A percentile compares a stretch with the other conserved stretches of the same genome.
These are phyloP conservation scores for Phrynocephalus versicolor DNA, from an alignment of 2,113 vertebrate species.

Conservation along the genomic window DNA sequence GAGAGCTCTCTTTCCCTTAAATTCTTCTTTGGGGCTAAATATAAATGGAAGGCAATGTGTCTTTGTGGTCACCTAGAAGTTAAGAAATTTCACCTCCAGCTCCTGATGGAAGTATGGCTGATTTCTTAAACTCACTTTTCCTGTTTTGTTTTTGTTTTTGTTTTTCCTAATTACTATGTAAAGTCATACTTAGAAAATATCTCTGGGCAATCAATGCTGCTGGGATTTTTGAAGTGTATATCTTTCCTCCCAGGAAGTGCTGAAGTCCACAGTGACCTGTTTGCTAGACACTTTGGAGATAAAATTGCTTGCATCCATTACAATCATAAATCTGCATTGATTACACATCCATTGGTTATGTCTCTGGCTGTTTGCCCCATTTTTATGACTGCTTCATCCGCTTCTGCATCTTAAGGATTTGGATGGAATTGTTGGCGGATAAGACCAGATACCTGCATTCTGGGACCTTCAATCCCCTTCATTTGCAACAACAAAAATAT, in stretches of 20 bases:
- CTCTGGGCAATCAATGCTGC: not conserved
- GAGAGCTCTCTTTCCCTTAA: not conserved
- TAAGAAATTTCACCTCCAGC: not conserved
- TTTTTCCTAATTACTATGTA: not conserved
- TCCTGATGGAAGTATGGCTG: not conserved
- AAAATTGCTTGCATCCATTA: not conserved
- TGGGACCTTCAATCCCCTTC: not conserved
- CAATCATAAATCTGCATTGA: not conserved
- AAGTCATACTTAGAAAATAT: not conserved
- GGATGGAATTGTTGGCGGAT: not conserved
- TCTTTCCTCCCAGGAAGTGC: not conserved
- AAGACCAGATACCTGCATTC: too few relatives aligned
- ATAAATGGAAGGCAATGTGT: not conserved
- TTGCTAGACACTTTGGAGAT: not conserved
- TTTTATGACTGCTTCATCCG: not conserved
- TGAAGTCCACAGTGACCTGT: not conserved
- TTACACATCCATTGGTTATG: not conserved
- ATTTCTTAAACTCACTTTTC: not conserved
- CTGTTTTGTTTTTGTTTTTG: too few relatives aligned
- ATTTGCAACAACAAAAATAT: too few relatives aligned
- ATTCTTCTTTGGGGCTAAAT: not conserved
- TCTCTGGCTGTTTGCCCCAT: not conserved
- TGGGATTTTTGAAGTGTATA: not conserved
- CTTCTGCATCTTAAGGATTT: not conserved
- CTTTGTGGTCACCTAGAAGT: not conserved